phyloP scores from a whole-genome alignment of 2,888 invertebrate genomes.

The Drosophila ochracea region DNA sequence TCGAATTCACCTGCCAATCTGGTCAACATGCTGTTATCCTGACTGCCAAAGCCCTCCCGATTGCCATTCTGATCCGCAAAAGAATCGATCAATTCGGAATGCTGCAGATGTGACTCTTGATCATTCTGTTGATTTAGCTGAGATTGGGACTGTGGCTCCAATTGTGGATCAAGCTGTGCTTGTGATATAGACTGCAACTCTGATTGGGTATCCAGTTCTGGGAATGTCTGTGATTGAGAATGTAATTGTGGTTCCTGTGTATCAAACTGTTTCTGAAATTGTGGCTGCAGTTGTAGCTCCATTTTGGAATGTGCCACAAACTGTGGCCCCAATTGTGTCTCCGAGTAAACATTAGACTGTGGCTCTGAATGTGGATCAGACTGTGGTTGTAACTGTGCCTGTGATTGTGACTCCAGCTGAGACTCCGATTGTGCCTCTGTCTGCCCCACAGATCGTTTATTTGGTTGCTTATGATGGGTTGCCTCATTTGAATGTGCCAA shows the following conservation, averaged over 20 bases:
- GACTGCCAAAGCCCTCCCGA: conserved; percentile 25
- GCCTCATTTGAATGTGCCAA: neutral
- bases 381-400: neutral
- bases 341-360: neutral
- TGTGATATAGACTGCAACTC: neutral
- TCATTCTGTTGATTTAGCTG: neutral
- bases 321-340: neutral
- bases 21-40: conserved; percentile 36
- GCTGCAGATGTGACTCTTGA: neutral
- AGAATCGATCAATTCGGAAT: conserved; percentile 36
- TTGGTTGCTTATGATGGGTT: neutral
- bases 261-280: neutral
- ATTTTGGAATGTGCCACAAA: neutral
- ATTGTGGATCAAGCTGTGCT: neutral
- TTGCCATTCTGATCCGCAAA: conserved; percentile 71
- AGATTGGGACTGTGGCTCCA: neutral
- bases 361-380: neutral
- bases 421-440: neutral
- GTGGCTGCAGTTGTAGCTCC: neutral
- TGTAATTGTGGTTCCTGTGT: neutral
- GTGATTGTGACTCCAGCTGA: neutral
- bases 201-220: neutral
- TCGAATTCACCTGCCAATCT: conserved; percentile 19
- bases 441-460: neutral
- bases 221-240: neutral